phyloP scores from a whole-genome alignment of 2,888 invertebrate genomes.

The Coleophora flavipennella region DNA sequence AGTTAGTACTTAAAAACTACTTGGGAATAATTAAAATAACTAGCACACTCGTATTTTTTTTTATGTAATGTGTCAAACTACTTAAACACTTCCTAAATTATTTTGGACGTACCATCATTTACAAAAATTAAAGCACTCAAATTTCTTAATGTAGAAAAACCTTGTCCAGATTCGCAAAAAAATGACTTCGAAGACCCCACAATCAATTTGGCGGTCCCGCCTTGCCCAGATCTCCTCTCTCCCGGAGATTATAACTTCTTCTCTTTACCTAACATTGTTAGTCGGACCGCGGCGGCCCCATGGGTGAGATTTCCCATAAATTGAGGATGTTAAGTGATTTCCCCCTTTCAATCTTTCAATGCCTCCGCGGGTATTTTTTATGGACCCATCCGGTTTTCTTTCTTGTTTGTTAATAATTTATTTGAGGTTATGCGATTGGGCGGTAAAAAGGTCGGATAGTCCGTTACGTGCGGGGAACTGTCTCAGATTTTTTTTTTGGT shows the following conservation, averaged over 20 bases:
- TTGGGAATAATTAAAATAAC: too few species aligned
- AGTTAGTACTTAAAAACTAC: too few species aligned
- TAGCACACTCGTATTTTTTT: too few species aligned
- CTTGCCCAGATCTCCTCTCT: background rate
- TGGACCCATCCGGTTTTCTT: slow-evolving; percentile 21
- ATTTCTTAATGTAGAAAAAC: too few species aligned
- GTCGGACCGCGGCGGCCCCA: slow-evolving; percentile 61
- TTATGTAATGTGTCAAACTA: too few species aligned
- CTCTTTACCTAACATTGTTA: slow-evolving; percentile 61
- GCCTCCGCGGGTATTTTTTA: slow-evolving; percentile 58
- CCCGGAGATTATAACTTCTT: slow-evolving; percentile 51
- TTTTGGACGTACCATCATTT: too few species aligned
- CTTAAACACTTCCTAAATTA: too few species aligned
- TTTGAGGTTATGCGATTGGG: slow-evolving; percentile 7
- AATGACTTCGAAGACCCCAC: slow-evolving; percentile 1
- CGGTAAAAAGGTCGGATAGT: background rate
- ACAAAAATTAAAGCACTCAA: too few species aligned
- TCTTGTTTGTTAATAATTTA: slow-evolving; percentile 41
- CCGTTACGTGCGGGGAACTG: too few species aligned
- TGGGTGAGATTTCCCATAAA: slow-evolving; percentile 68
- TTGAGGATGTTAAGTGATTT: slow-evolving; percentile 65
- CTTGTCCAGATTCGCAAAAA: background rate
- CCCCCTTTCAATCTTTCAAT: slow-evolving; percentile 70
- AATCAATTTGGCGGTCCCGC: slow-evolving; percentile 6
- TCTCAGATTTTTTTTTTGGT: too few species aligned